Base-by-base conservation (phyloP, 2,888 invertebrate species). In the Antheraea yamamai region DNA sequence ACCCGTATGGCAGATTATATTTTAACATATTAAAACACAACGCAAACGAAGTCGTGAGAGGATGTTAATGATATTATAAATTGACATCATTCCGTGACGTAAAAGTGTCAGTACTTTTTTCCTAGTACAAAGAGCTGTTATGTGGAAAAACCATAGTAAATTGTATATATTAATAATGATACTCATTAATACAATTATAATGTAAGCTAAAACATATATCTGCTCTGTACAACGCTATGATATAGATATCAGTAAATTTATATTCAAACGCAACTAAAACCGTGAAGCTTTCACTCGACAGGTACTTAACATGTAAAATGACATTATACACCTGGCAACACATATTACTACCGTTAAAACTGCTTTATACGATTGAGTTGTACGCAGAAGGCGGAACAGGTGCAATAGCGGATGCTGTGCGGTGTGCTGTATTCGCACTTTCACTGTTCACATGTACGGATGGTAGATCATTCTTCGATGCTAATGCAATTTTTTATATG, bases 281-380 rank as follows among this genome's bases (percentile, higher is more conserved):
- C 58, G 35, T 58, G 47, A 71, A 74, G 73, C 76, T 74, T 76
- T 76, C 76, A 73, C 66, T 64, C 55, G 58, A 68, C 73, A 35
- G 58, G 58, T 70, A 39, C 7, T 39, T 39, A 74, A 52, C 72
- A 72, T 66, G 74, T 64, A 72, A 76, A 74, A 74, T 73, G 6
- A n/a, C 2, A 51, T 64, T 23, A 52, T 74, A 76, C 76, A 76
- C 35, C 20, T 52, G 47, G 64, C 64, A 66, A 52, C 73, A 39
- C 58, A 68, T 52, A 74, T 70, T 70, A 52, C 74, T 70, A 70
- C 68, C 74, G 23, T 35, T 74, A 70, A 55, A 70, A 74, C 70
- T 61, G 55, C 30, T 68, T 30, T 55, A 70, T 70, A 70, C 39
- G 74, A 55, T 68, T 47, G 51, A 70, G 70, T 74, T 70, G 39